Percentiles rank a stretch among this genome's conserved stretches.
These are phyloP conservation scores for Platorchestia sp. DNA, from an alignment of 1,140 invertebrate genomes.

Conservation along the genomic window DNA sequence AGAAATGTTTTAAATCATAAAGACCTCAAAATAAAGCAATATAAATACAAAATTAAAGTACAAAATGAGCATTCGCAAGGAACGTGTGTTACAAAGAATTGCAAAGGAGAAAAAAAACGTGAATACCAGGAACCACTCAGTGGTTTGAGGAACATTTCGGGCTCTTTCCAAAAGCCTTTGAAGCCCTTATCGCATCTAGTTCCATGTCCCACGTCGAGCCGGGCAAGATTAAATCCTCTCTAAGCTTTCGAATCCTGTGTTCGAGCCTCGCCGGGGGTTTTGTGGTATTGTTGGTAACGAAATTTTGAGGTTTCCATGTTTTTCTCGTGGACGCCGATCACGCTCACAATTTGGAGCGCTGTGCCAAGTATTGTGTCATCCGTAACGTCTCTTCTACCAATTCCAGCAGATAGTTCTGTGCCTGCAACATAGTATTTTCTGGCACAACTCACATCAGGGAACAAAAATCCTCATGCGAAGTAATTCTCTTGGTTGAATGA, in stretches of 20 bases:
- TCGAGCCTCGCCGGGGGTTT: background rate
- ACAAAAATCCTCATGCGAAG: background rate
- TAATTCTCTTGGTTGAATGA: background rate
- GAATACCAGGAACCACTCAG: background rate
- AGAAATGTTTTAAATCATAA: background rate
- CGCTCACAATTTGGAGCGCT: background rate
- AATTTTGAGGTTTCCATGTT: background rate
- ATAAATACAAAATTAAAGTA: no score
- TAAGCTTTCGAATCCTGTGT: slow-evolving; percentile 26
- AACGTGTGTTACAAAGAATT: background rate
- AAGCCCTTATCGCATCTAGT: background rate
- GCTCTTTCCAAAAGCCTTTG: background rate
- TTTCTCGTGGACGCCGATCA: background rate
- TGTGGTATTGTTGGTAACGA: background rate
- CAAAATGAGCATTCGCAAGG: background rate
- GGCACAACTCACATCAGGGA: background rate
- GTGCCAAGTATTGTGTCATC: background rate
- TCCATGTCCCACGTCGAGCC: slow-evolving; percentile 2
- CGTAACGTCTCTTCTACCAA: background rate
- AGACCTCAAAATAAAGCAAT: no score
- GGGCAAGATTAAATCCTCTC: background rate
- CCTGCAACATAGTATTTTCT: no score
- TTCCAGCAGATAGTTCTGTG: background rate
- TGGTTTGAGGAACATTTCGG: background rate
- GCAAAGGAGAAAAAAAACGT: background rate